A percentile compares a stretch with the other conserved stretches of the same genome.
These are phyloP conservation scores for Laticauda laticaudata DNA, from an alignment of 2,113 vertebrate genomes.

Conservation along the genomic window DNA sequence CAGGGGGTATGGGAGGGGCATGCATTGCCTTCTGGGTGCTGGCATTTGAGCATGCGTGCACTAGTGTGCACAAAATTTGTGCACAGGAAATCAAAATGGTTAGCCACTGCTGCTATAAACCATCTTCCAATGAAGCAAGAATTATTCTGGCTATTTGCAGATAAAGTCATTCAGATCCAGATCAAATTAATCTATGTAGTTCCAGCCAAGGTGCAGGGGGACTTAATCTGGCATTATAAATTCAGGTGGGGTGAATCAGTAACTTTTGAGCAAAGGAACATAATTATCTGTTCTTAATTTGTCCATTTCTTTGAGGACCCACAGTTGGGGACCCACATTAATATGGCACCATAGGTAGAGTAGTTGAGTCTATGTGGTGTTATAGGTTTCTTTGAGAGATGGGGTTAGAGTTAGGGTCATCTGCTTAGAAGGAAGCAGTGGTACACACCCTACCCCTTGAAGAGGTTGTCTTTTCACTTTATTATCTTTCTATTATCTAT, in stretches of 20 bases:
- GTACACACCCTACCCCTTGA: neutral
- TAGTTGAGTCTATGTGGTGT: neutral
- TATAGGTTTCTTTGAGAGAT: neutral
- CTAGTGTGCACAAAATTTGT: no score
- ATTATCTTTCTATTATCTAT: neutral
- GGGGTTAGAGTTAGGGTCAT: neutral
- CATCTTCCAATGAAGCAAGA: no score
- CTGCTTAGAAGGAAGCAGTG: neutral
- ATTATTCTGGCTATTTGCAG: neutral
- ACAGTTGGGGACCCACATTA: neutral
- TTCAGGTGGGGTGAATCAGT: neutral
- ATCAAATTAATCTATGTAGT: neutral
- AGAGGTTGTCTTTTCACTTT: neutral
- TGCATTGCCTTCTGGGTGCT: no score
- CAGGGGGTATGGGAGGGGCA: no score
- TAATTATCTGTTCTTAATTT: neutral
- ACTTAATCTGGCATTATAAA: no score
- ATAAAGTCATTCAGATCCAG: neutral
- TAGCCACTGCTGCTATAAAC: no score
- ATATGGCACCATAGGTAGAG: neutral
- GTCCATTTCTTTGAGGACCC: neutral
- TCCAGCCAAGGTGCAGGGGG: neutral
- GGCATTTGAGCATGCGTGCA: no score
- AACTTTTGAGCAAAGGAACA: neutral
- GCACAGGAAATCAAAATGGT: no score